Base-by-base conservation (phyloP, 2,888 invertebrate species). In the Papilio gigon region DNA sequence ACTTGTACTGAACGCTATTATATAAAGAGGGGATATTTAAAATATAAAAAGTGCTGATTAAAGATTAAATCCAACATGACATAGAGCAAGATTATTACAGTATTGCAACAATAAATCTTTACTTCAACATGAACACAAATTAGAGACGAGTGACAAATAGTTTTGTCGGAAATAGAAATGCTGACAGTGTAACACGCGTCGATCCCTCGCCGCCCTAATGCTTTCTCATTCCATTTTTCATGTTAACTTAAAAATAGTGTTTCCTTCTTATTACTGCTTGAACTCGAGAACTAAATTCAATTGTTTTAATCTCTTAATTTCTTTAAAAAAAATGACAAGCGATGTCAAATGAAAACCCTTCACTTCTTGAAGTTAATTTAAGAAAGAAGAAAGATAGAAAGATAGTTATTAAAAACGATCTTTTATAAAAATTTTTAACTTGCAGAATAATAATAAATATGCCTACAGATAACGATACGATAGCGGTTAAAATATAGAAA, bases 91-190 rank as follows among this genome's bases (percentile, higher is more conserved):
- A 25, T 50, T 59, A 73, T 71, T 75, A 71, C 68, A 71, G 69
- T 72, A 71, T 73, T 77, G 74, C 75, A 77, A 83, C 80, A 81
- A 88, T 90, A 85, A 89, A 88, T 89, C 88, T 86, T 84, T 78
- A 80, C 81, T 85, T 85, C 84, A 83, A 83, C 84, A 81, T 83
- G 83, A 84, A 84, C 87, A 90, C 88, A 89, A 91, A 91, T 90
- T 86, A 86, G 90, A 88, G 89, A 82, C 77, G 78, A 81, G 84
- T 90, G 90, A 90, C 90, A 90, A 90, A 90, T 89, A 85, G 89
- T 82, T 75, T 78, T 74, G 80, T 77, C 83, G 71, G 80, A 86
- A 90, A 91, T 90, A 90, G 89, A 81, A 81, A 79, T 78, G 86
- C 82, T 88, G 89, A 89, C 90, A 89, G 87, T 85, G 76, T 83